phyloP scores from a whole-genome alignment of 1,140 invertebrate genomes.

The Caligus rogercresseyi region DNA sequence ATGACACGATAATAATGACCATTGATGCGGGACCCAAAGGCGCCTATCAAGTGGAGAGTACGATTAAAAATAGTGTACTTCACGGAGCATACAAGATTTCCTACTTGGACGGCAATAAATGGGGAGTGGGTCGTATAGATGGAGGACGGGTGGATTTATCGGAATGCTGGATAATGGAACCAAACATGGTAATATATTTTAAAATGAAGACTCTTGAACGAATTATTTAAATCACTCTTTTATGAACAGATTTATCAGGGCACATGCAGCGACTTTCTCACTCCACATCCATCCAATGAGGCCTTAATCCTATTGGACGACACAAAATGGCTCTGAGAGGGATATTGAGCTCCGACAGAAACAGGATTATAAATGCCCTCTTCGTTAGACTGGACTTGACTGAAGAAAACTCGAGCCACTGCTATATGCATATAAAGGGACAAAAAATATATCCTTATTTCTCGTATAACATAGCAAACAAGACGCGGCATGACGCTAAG shows the following conservation, averaged over 20 bases:
- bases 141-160: not conserved
- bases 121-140: not conserved
- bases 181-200: not conserved
- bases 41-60: not conserved
- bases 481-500: not conserved
- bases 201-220: no score
- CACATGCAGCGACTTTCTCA: not conserved
- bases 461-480: not conserved
- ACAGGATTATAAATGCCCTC: not conserved
- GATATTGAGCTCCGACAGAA: not conserved
- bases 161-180: not conserved
- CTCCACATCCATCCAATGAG: not conserved
- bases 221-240: no score
- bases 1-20: not conserved
- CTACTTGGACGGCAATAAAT: not conserved
- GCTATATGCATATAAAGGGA: not conserved
- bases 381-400: not conserved
- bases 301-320: not conserved
- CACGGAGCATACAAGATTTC: not conserved
- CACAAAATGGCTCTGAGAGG: not conserved
- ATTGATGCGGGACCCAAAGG: not conserved
- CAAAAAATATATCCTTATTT: not conserved
- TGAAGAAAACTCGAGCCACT: not conserved
- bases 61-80: not conserved
- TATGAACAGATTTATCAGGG: not conserved